Evolutionary conservation across 2,113 vertebrate species (phyloP).

Genomic region (Probosciger aterrimus): DNA sequence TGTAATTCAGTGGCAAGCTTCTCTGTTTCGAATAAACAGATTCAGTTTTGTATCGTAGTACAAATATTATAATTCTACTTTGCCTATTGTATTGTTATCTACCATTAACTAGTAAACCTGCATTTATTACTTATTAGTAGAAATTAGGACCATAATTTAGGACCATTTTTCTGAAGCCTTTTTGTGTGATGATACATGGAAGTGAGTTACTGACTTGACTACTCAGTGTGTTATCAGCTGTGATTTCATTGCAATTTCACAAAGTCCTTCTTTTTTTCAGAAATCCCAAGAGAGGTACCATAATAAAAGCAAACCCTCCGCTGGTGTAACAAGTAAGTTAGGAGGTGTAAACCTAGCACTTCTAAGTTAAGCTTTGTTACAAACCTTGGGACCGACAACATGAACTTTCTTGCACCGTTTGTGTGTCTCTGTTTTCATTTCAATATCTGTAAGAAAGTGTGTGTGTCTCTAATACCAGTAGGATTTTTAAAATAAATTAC

Average conservation of each 20-base stretch:
- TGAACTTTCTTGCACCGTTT: background rate
- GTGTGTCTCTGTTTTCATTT: background rate
- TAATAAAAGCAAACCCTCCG: conserved; percentile 81
- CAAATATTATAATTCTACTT: background rate
- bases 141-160: background rate
- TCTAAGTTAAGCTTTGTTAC: background rate
- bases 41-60: background rate
- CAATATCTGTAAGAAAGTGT: background rate
- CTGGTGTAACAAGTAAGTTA: conserved; percentile 88
- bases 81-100: background rate
- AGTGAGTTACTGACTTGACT: background rate
- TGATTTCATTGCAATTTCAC: background rate
- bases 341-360: background rate
- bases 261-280: conserved; percentile 69
- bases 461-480: background rate
- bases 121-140: background rate
- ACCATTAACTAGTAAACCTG: background rate
- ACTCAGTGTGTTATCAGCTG: background rate
- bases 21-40: background rate
- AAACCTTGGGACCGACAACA: background rate
- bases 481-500: background rate
- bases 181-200: background rate
- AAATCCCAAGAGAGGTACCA: conserved; percentile 85
- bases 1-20: background rate
- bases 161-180: background rate